These are phyloP conservation scores for Esperia sulphurella DNA, from an alignment of 2,888 invertebrate genomes.

Conservation along the genomic window DNA sequence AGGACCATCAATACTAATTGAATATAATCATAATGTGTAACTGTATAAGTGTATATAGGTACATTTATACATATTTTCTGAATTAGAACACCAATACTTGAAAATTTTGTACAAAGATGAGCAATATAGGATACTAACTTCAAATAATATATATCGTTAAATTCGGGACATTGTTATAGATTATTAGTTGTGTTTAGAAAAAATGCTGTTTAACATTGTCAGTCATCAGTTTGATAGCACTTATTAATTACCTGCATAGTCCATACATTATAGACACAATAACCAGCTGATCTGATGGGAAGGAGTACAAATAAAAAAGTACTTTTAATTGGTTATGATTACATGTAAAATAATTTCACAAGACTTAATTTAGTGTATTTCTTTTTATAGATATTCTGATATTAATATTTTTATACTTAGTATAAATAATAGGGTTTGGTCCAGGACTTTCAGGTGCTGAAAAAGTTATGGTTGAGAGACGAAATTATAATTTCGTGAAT, in stretches of 20 bases:
- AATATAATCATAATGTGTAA: constrained; percentile 46
- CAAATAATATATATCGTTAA: constrained; percentile 60
- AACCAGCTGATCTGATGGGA: constrained; percentile 72
- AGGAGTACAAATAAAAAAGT: constrained; percentile 16
- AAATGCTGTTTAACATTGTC: constrained; percentile 5
- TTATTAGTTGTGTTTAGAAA: constrained; percentile 56
- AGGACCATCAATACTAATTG: constrained; percentile 46
- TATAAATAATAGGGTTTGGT: constrained; percentile 38
- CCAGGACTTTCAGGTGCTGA: constrained; percentile 6
- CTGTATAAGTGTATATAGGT: constrained; percentile 53
- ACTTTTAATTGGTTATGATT: constrained; percentile 60
- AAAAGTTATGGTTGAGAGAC: background rate
- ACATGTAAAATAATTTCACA: constrained; percentile 46
- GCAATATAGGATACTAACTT: constrained; percentile 74
- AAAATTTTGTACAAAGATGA: constrained; percentile 78
- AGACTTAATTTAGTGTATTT: constrained; percentile 28
- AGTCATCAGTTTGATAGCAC: constrained; percentile 8
- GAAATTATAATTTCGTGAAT: background rate
- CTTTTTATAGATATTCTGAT: constrained; percentile 59
- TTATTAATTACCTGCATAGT: constrained; percentile 1
- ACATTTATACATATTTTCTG: constrained; percentile 58
- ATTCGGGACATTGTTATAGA: constrained; percentile 65
- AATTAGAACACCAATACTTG: constrained; percentile 74
- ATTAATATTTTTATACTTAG: constrained; percentile 78
- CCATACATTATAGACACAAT: constrained; percentile 28